phyloP scores from a whole-genome alignment of 1,140 invertebrate species.

The Papilio dardanus region DNA sequence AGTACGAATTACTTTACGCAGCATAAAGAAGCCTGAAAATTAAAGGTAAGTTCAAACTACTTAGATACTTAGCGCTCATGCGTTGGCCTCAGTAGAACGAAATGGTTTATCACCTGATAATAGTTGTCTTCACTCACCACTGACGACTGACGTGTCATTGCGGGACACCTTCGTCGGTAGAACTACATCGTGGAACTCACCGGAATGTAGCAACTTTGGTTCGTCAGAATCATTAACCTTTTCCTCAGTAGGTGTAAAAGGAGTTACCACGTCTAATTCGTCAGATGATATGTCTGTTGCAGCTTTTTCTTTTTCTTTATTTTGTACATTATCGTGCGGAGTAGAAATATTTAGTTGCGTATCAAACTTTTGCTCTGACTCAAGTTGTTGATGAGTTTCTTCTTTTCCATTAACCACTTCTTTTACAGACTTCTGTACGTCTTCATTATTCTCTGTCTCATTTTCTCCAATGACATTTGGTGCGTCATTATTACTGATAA shows the following conservation, averaged over 20 bases:
- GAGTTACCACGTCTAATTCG: constrained; percentile 71
- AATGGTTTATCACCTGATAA: constrained; percentile 80
- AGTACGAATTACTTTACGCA: background rate
- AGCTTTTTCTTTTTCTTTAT: background rate
- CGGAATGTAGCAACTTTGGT: constrained; percentile 64
- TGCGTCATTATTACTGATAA: background rate
- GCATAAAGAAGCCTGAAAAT: constrained; percentile 8
- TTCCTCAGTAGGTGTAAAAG: constrained; percentile 49
- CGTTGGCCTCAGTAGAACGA: constrained; percentile 74
- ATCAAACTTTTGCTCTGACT: constrained; percentile 7
- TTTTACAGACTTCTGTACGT: background rate
- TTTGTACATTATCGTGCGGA: constrained; percentile 20
- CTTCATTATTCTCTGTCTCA: background rate
- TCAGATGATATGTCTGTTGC: constrained; percentile 48
- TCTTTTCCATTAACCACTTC: background rate
- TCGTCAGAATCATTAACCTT: constrained; percentile 38
- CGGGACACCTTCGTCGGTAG: constrained; percentile 72
- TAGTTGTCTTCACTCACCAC: constrained; percentile 81
- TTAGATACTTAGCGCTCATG: constrained; percentile 68
- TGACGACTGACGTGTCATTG: constrained; percentile 71
- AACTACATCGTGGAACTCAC: constrained; percentile 73
- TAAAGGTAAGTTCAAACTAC: constrained; percentile 49
- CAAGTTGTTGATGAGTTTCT: constrained; percentile 19
- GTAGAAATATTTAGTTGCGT: background rate
- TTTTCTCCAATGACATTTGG: background rate